phyloP scores from a whole-genome alignment of 23 tunicate species.

The Halocynthia aurantium region DNA sequence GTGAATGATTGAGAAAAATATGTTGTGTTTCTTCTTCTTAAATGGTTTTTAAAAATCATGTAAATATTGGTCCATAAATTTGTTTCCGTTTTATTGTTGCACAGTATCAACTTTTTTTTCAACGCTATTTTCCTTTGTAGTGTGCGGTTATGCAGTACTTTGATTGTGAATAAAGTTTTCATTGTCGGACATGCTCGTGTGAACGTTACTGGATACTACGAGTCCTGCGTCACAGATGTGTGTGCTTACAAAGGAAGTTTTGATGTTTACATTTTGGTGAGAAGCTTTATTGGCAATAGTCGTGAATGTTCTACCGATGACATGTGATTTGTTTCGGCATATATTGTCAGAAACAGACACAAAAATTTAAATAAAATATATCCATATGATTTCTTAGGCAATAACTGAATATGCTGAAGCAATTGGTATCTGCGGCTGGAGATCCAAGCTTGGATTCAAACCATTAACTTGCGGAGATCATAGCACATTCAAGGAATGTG shows the following conservation, averaged over 20 bases:
- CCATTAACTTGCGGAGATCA: background rate
- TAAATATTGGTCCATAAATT: too few species aligned
- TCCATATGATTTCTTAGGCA: background rate
- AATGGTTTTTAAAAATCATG: too few species aligned
- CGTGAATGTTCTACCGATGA: background rate
- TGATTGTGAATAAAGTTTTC: constrained; percentile 28
- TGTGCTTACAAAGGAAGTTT: constrained; percentile 43
- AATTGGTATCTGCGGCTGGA: constrained; percentile 52
- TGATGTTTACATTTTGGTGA: constrained; percentile 10
- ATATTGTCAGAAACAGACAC: too few species aligned
- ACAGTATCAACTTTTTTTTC: too few species aligned
- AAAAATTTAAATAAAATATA: too few species aligned
- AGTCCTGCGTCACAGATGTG: constrained; percentile 55
- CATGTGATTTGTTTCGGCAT: too few species aligned
- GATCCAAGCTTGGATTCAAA: background rate
- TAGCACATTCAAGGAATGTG: background rate
- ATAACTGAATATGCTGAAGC: constrained; percentile 18
- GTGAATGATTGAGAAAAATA: too few species aligned
- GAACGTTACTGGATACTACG: constrained; percentile 27
- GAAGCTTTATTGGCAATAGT: background rate
- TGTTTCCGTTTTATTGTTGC: too few species aligned
- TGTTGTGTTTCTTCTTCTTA: too few species aligned
- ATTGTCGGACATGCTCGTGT: constrained; percentile 22
- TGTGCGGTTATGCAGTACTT: background rate
- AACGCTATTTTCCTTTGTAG: too few species aligned